A percentile compares a stretch with the other conserved stretches of the same genome.
Conservation (phyloP, 2,113 vertebrate species). For the Danionella cerebrum region DNA sequence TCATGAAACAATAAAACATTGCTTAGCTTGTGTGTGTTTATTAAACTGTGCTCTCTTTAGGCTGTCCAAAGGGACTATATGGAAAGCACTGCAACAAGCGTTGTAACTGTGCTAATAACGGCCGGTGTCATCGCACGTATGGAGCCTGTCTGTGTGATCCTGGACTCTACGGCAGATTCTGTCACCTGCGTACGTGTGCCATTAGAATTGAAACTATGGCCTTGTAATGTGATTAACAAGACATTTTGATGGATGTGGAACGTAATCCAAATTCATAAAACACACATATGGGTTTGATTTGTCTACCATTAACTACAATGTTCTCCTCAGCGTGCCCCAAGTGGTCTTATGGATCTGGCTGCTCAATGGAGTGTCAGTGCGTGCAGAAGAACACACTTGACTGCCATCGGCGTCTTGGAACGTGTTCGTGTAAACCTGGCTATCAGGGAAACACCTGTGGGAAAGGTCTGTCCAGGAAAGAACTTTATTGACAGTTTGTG, state of each 20-base stretch:
- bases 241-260: too few species aligned
- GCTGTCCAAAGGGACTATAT: constrained; percentile 91
- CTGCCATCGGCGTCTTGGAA: constrained; percentile 76
- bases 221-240: too few species aligned
- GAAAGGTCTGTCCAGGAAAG: constrained; percentile 53
- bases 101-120: constrained; percentile 88
- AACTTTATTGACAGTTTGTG: neutral
- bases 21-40: neutral
- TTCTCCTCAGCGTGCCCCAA: constrained; percentile 74
- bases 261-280: too few species aligned
- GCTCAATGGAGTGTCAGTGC: constrained; percentile 82
- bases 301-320: too few species aligned
- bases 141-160: constrained; percentile 91
- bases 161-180: constrained; percentile 87
- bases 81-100: constrained; percentile 88
- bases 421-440: constrained; percentile 79
- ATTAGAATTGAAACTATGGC: too few species aligned
- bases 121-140: constrained; percentile 85
- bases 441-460: constrained; percentile 72
- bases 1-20: too few species aligned
- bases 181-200: constrained; percentile 81
- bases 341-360: constrained; percentile 83
- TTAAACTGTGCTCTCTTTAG: constrained; percentile 48
- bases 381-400: constrained; percentile 65
- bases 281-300: too few species aligned